These are phyloP conservation scores for Myodes glareolus DNA, from an alignment of 2,113 vertebrate species.

Conservation along the genomic window DNA sequence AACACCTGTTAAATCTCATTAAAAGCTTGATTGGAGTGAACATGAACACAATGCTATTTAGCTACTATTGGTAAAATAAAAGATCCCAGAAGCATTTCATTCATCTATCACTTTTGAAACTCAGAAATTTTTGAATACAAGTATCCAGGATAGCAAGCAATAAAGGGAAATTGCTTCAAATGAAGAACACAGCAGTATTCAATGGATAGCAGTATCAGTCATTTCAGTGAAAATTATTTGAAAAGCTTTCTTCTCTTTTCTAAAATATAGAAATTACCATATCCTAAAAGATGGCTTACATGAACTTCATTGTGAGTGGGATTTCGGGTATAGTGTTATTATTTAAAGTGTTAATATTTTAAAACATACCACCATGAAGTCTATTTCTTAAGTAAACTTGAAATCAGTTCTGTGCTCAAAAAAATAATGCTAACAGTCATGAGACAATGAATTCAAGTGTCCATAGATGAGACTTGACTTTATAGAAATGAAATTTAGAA, in stretches of 20 bases:
- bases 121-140: not conserved
- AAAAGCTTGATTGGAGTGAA: conserved; percentile 47
- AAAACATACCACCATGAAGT: not conserved
- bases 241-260: not conserved
- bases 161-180: not conserved
- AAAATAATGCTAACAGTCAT: not conserved
- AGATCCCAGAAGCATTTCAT: not conserved
- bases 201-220: not conserved
- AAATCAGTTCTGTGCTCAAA: not conserved
- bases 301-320: not conserved
- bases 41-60: conserved; percentile 64
- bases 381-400: not conserved
- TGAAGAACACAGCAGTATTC: not conserved
- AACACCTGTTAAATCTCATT: conserved; percentile 63
- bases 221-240: not conserved
- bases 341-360: not conserved
- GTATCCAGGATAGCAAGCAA: not conserved
- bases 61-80: conserved; percentile 63
- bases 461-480: not conserved
- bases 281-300: not conserved
- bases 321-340: not conserved
- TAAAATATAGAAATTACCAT: not conserved
- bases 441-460: not conserved
- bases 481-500: not conserved
- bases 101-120: conserved; percentile 37